Evolutionary conservation across 2,888 invertebrate genomes (phyloP).

Genomic region (Megastigmus dorsalis): DNA sequence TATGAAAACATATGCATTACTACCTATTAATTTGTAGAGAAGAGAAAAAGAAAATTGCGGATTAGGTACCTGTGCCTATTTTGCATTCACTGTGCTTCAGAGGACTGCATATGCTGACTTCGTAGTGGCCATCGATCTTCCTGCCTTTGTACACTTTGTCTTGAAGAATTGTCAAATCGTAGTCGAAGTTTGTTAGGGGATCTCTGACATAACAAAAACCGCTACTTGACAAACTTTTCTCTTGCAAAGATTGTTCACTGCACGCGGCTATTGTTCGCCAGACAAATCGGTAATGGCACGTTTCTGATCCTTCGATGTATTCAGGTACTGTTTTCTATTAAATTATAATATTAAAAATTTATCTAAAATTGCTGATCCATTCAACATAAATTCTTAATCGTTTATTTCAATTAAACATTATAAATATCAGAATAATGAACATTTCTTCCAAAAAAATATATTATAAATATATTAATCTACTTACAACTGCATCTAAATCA

Average conservation of each 20-base stretch:
- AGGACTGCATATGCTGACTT: conserved; percentile 9
- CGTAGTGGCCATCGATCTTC: neutral
- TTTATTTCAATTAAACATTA: too few relatives aligned
- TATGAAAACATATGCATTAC: too few relatives aligned
- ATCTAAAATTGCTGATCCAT: too few relatives aligned
- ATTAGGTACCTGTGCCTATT: conserved; percentile 23
- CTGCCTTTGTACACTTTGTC: neutral
- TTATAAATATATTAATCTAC: neutral
- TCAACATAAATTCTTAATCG: too few relatives aligned
- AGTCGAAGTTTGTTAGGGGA: neutral
- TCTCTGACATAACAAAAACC: neutral
- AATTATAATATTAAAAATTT: too few relatives aligned
- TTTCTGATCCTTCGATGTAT: neutral
- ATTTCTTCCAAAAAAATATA: too few relatives aligned
- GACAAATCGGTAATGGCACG: conserved; percentile 11
- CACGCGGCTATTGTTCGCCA: conserved; percentile 32
- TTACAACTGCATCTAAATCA: conserved; percentile 16
- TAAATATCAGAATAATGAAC: too few relatives aligned
- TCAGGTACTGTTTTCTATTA: too few relatives aligned
- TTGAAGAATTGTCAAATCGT: conserved; percentile 1
- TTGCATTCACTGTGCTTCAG: neutral
- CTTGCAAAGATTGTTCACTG: conserved; percentile 10
- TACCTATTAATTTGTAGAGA: too few relatives aligned
- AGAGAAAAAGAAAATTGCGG: too few relatives aligned
- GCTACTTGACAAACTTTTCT: neutral